phyloP scores from a whole-genome alignment of 64 coral and sea anemone genomes.

The Stichodactyla mertensii region DNA sequence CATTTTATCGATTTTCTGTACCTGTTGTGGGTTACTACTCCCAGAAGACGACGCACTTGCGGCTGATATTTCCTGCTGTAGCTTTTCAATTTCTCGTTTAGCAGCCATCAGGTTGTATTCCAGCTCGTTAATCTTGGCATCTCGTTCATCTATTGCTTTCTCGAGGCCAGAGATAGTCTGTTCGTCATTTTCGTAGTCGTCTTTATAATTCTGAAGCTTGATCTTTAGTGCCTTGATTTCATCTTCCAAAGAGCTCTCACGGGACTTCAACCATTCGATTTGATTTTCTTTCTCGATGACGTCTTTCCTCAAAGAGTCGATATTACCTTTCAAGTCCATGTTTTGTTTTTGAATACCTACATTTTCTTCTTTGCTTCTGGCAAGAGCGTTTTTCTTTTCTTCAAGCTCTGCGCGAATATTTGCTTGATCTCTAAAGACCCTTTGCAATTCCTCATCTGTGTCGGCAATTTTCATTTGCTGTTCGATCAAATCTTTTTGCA shows the following conservation, averaged over 20 bases:
- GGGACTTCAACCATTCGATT: conserved; percentile 68
- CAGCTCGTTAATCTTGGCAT: conserved; percentile 55
- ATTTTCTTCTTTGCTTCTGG: conserved; percentile 69
- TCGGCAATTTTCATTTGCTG: conserved; percentile 81
- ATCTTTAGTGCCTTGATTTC: conserved; percentile 72
- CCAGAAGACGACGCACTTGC: conserved; percentile 56
- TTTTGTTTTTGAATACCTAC: conserved; percentile 55
- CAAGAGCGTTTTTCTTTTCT: conserved; percentile 63
- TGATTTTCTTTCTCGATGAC: conserved; percentile 57
- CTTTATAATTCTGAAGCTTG: conserved; percentile 55
- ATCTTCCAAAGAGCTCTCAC: conserved; percentile 61
- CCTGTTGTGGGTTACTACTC: conserved; percentile 56
- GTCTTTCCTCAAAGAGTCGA: conserved; percentile 73
- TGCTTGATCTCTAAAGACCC: conserved; percentile 66
- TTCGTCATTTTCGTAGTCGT: conserved; percentile 79
- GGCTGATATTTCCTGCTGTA: conserved; percentile 65
- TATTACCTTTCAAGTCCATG: conserved; percentile 49
- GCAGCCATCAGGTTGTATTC: conserved; percentile 65
- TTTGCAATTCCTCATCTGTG: conserved; percentile 72
- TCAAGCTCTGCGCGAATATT: conserved; percentile 72
- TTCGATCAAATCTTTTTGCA: conserved; percentile 86
- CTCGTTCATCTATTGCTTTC: conserved; percentile 58
- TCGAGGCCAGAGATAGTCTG: conserved; percentile 56
- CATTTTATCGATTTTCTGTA: conserved; percentile 69
- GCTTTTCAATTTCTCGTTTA: conserved; percentile 74